These are phyloP conservation scores for Pteropus rufus DNA, from an alignment of 2,797 vertebrate genomes.

Conservation along the genomic window DNA sequence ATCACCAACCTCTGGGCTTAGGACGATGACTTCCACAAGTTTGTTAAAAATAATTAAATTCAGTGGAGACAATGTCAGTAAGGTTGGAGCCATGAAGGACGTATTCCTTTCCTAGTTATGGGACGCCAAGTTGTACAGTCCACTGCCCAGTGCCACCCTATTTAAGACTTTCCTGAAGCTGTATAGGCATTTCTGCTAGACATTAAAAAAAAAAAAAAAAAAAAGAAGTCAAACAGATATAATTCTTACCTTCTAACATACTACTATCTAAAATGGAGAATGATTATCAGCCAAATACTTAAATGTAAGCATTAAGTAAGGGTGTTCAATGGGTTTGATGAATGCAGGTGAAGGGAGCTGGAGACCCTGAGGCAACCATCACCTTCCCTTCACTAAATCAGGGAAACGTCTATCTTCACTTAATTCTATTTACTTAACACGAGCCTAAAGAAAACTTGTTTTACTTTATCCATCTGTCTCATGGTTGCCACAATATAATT, in stretches of 20 bases:
- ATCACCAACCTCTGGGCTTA: not conserved
- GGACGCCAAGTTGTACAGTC: not conserved
- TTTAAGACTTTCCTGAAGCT: not conserved
- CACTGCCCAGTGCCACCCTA: not conserved
- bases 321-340: not conserved
- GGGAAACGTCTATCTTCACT: slow-evolving; percentile 50
- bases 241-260: not conserved
- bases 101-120: not conserved
- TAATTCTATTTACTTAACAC: slow-evolving; percentile 66
- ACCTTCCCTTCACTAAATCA: slow-evolving; percentile 39
- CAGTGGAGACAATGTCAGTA: not conserved
- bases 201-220: not conserved
- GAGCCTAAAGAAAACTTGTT: slow-evolving; percentile 65
- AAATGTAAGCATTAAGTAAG: not conserved
- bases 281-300: not conserved
- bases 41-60: not conserved
- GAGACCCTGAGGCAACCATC: not conserved
- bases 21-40: not conserved
- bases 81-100: not conserved
- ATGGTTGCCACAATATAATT: slow-evolving; percentile 67
- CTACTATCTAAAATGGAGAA: not conserved
- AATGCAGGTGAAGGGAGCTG: not conserved
- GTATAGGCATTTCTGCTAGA: not conserved
- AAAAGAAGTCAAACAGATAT: not conserved
- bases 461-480: slow-evolving; percentile 64